Evolutionary conservation across 1,140 invertebrate genomes (phyloP).

Genomic region (Saccostrea echinata): DNA sequence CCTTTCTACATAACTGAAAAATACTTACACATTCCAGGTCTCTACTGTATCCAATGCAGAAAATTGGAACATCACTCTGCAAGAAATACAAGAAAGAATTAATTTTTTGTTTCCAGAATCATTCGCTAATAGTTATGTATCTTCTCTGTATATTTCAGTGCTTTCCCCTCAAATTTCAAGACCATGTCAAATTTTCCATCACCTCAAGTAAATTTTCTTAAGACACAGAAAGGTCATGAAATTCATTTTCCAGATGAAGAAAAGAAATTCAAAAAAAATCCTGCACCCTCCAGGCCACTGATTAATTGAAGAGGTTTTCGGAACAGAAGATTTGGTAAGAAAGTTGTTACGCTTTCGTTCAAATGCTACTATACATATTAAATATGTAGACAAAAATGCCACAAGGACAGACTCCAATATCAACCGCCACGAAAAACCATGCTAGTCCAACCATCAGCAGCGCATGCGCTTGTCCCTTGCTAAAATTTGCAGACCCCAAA

Average conservation of each 20-base stretch:
- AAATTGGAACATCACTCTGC: neutral
- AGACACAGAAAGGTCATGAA: constrained; percentile 1
- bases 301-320: neutral
- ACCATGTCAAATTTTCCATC: neutral
- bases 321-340: neutral
- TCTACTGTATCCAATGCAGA: neutral
- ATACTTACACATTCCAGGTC: neutral
- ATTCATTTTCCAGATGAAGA: neutral
- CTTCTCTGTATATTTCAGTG: neutral
- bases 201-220: neutral
- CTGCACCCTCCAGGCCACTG: neutral
- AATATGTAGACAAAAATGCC: neutral
- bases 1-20: constrained; percentile 7
- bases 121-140: neutral
- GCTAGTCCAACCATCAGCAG: neutral
- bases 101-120: neutral
- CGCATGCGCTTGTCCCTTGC: constrained; percentile 28
- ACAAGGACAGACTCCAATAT: neutral
- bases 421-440: constrained; percentile 18
- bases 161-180: neutral
- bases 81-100: neutral
- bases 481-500: constrained; percentile 24
- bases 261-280: neutral
- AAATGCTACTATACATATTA: neutral
- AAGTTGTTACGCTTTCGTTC: neutral